phyloP scores from a whole-genome alignment of 2,797 vertebrate genomes.

The Anisognathus igniventris region DNA sequence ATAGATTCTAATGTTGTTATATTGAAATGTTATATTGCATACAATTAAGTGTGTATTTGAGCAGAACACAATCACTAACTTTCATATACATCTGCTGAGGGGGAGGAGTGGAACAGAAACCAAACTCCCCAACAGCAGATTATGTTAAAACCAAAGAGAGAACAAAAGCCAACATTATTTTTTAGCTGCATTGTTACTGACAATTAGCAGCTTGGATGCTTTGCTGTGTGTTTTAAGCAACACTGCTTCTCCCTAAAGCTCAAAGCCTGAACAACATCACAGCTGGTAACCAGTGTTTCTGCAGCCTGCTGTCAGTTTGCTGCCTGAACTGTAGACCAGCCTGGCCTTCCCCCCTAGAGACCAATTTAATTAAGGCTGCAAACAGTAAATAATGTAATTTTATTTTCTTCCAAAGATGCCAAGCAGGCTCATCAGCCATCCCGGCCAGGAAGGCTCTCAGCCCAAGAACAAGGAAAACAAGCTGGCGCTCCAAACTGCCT shows the following conservation, averaged over 20 bases:
- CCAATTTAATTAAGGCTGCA: slow-evolving; percentile 52
- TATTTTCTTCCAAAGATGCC: slow-evolving; percentile 48
- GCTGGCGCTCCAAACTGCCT: background rate
- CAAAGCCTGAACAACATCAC: slow-evolving; percentile 41
- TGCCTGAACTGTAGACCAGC: slow-evolving; percentile 29
- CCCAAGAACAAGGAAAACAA: slow-evolving; percentile 32
- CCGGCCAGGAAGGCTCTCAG: slow-evolving; percentile 37
- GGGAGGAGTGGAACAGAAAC: background rate
- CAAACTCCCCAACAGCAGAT: background rate
- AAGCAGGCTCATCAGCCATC: slow-evolving; percentile 46
- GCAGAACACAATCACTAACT: background rate
- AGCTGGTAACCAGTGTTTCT: slow-evolving; percentile 56
- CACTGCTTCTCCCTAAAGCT: background rate
- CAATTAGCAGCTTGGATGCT: slow-evolving; percentile 5
- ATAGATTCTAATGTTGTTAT: background rate
- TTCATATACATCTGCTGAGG: background rate
- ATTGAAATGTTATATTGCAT: background rate
- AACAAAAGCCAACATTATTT: slow-evolving; percentile 1
- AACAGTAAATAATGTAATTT: slow-evolving; percentile 63
- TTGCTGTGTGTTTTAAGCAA: background rate
- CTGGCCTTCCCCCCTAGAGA: slow-evolving; percentile 19
- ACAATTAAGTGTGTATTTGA: background rate
- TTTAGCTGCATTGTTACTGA: background rate
- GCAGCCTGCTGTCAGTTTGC: slow-evolving; percentile 55
- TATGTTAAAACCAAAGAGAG: background rate